Evolutionary conservation across 2,888 invertebrate species (phyloP), one percentile per base, ranked within the genome.

Genomic region (Arctia plantaginis): DNA sequence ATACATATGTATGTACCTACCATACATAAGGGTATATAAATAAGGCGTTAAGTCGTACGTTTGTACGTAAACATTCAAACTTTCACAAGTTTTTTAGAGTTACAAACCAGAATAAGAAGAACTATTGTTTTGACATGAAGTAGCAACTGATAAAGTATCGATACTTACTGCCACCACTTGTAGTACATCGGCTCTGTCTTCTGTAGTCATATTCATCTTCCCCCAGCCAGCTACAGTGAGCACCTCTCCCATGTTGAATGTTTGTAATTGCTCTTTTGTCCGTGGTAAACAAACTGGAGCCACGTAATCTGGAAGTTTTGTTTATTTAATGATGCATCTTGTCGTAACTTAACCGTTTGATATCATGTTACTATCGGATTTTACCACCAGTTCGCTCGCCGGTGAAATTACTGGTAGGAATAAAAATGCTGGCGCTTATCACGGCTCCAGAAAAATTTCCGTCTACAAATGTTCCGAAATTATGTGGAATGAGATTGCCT

Each of bases 171-270:
- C 82, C 27, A 96, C 94, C 70, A 95, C 94, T 83, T 96, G 96
- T 47, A 97, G 88, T 39, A 93, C 84, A 12, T 86, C 73, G 33
- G 96, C 95, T 39, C 90, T 85, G 71, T 92, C 89, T 51, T 93
- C 92, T 0, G 95, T 95, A n/a, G 93, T 92, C 92, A 95, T 93
- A 82, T 95, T 94, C 80, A 89, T 93, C 79, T 92, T 94, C 13
- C 96, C 96, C 96, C 96, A 96, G 0, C 96, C 96, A 1, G 97
- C 97, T 0, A 97, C 96, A 64, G 94, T 96, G 30, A 96, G 93
- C 10, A 82, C 82, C 55, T 95, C 92, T 0, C 94, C 95, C 0
- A 93, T 39, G 15, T 86, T 88, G 15, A 94, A 79, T 62, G 90
- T 88, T 0, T 69, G 80, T 64, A 95, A 77, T 51, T 96, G 90